These are phyloP conservation scores for Nymphalis io DNA, from an alignment of 1,140 invertebrate species.

Conservation along the genomic window DNA sequence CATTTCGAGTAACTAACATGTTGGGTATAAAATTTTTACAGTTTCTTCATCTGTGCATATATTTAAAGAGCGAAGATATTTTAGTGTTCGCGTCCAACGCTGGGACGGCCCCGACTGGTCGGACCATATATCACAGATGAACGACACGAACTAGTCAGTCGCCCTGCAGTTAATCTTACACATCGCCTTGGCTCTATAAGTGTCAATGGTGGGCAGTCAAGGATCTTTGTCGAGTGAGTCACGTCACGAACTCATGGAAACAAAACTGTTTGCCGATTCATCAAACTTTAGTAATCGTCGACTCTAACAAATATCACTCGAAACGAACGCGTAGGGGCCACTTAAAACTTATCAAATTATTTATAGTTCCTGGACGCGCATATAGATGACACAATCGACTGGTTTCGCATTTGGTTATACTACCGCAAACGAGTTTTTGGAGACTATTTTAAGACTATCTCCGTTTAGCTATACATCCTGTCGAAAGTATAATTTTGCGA, in stretches of 20 bases:
- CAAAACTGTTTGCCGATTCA: conserved; percentile 16
- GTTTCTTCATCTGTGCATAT: no score
- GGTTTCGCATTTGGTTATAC: conserved; percentile 15
- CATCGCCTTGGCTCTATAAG: conserved; percentile 30
- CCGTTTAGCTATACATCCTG: conserved; percentile 9
- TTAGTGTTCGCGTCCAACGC: not conserved
- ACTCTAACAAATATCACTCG: not conserved
- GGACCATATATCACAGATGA: conserved; percentile 17
- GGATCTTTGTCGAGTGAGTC: conserved; percentile 23
- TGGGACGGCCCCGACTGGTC: not conserved
- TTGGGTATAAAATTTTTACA: not conserved
- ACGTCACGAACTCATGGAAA: conserved; percentile 26
- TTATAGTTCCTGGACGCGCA: conserved; percentile 20
- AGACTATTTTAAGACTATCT: conserved; percentile 16
- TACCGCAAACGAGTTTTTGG: conserved; percentile 18
- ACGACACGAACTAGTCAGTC: conserved; percentile 2
- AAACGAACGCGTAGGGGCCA: conserved; percentile 9
- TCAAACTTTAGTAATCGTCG: conserved; percentile 7
- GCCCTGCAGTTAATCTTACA: conserved; percentile 12
- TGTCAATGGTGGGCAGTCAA: conserved; percentile 36
- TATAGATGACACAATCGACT: conserved; percentile 24
- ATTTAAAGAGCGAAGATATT: not conserved
- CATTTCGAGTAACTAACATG: not conserved
- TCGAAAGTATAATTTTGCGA: not conserved
- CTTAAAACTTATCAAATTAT: conserved; percentile 27